These are phyloP conservation scores for Phoenicopterus ruber DNA, from an alignment of 2,113 vertebrate genomes.

Conservation along the genomic window DNA sequence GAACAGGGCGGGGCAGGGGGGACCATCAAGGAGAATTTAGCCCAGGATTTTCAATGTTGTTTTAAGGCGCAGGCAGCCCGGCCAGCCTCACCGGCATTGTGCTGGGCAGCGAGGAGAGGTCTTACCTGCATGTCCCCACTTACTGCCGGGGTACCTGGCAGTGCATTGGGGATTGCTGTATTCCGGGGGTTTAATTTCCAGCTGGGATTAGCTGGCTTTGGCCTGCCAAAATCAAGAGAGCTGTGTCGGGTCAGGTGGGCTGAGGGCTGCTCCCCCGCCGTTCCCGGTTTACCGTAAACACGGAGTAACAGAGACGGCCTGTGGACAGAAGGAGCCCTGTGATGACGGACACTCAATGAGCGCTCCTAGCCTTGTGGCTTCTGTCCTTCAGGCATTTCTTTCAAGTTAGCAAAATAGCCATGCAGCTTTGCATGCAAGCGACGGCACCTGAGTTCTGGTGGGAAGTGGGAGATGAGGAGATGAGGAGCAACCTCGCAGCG, in stretches of 20 bases:
- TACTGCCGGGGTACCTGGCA: not conserved
- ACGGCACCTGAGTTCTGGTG: not conserved
- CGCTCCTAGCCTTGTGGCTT: not conserved
- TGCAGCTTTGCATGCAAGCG: not conserved
- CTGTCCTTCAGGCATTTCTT: not conserved
- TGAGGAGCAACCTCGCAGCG: not conserved
- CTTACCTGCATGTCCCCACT: too few relatives aligned
- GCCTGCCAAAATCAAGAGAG: not conserved
- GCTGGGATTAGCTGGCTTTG: not conserved
- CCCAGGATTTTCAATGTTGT: not conserved
- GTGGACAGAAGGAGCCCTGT: not conserved
- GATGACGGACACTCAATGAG: fast-evolving
- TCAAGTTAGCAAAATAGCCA: not conserved
- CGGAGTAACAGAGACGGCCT: not conserved
- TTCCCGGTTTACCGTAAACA: not conserved
- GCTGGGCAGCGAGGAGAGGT: not conserved
- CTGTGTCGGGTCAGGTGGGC: fast-evolving
- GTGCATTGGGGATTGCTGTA: not conserved
- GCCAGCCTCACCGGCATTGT: not conserved
- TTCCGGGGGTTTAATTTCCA: not conserved
- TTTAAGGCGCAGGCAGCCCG: not conserved
- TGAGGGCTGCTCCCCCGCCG: fast-evolving
- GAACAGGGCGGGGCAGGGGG: too few relatives aligned
- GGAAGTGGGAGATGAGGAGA: not conserved
- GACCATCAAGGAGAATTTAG: not conserved